Percentiles rank a stretch among this genome's conserved stretches.
These are phyloP conservation scores for Drosophila ercepeae DNA, from an alignment of 1,140 invertebrate genomes.

Conservation along the genomic window DNA sequence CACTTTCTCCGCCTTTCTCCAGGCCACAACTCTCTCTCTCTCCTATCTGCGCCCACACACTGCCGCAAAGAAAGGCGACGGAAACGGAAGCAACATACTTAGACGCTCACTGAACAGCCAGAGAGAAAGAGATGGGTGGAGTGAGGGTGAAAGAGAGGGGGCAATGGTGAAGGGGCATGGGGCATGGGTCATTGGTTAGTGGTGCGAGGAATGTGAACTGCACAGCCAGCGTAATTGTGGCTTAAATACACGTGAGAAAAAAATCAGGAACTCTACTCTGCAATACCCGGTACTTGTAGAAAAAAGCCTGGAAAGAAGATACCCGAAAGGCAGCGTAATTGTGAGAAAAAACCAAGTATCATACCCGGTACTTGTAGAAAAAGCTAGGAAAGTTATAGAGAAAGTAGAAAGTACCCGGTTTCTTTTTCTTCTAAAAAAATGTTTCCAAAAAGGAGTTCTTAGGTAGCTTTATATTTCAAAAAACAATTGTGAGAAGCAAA, in stretches of 20 bases:
- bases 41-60: constrained; percentile 23
- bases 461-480: too few relatives aligned
- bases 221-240: constrained; percentile 54
- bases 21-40: background rate
- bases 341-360: too few relatives aligned
- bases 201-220: constrained; percentile 51
- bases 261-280: background rate
- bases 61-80: constrained; percentile 61
- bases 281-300: background rate
- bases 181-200: constrained; percentile 5
- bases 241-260: constrained; percentile 6
- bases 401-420: too few relatives aligned
- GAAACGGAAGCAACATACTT: constrained; percentile 77
- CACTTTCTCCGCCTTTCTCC: background rate
- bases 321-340: too few relatives aligned
- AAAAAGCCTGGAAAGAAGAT: background rate
- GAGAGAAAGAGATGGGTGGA: background rate
- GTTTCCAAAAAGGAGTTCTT: too few relatives aligned
- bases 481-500: too few relatives aligned
- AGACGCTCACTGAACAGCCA: constrained; percentile 44
- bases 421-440: too few relatives aligned
- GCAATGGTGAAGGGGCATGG: background rate
- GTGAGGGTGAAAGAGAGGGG: background rate
- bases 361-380: too few relatives aligned
- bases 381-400: too few relatives aligned